Conservation (phyloP, 2,113 vertebrate species). For the Trogon melanurus region DNA sequence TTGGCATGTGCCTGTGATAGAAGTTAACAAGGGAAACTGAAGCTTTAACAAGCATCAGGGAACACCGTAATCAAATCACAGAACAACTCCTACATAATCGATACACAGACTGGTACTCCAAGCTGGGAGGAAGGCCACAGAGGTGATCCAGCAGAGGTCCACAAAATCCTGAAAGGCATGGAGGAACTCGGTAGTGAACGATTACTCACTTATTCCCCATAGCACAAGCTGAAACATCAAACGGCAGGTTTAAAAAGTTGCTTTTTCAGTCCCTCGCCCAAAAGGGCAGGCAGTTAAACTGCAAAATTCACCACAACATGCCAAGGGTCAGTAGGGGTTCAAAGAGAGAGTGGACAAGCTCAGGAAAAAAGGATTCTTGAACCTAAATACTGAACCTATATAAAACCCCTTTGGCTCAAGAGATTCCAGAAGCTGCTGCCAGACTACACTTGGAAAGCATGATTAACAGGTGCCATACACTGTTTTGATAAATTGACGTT, state of each 20-base stretch:
- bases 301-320: neutral
- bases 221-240: neutral
- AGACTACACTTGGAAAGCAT: neutral
- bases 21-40: constrained; percentile 16
- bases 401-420: neutral
- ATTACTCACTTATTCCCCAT: neutral
- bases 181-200: neutral
- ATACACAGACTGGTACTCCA: neutral
- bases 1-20: neutral
- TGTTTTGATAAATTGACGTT: neutral
- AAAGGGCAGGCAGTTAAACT: neutral
- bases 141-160: neutral
- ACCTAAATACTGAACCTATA: neutral
- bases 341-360: neutral
- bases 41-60: neutral
- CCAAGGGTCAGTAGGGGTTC: neutral
- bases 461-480: neutral
- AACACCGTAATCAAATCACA: neutral
- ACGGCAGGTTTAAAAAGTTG: neutral
- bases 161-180: neutral
- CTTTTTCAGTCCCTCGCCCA: neutral
- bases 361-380: neutral
- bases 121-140: neutral
- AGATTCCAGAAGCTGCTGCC: neutral
- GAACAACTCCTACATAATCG: neutral